Conservation (phyloP, 2,113 vertebrate species). For the Pelobates fuscus region DNA sequence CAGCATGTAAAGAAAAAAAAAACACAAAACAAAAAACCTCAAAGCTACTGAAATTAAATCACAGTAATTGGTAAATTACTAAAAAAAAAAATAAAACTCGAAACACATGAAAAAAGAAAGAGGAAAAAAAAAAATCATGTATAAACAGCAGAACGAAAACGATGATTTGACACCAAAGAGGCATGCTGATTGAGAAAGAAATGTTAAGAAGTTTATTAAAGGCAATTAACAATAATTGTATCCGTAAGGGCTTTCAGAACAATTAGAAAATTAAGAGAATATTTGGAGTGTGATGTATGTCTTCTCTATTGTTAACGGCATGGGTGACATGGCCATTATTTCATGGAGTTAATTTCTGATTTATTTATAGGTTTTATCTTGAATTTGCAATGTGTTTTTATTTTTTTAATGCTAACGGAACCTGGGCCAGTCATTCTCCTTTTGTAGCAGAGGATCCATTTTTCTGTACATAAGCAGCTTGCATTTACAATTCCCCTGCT, state of each 20-base stretch:
- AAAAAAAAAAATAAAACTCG: conserved; percentile 40
- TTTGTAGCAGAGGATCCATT: conserved; percentile 72
- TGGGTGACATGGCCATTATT: not conserved
- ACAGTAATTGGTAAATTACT: conserved; percentile 36
- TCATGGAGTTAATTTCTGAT: not conserved
- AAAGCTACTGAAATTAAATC: conserved; percentile 23
- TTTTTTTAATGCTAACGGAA: conserved; percentile 55
- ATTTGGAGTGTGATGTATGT: not conserved
- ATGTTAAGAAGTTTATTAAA: conserved; percentile 53
- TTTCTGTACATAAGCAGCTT: conserved; percentile 78
- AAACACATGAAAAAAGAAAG: conserved; percentile 28
- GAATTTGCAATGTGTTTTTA: conserved; percentile 50
- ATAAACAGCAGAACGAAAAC: conserved; percentile 5
- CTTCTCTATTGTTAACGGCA: not conserved
- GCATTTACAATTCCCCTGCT: conserved; percentile 76
- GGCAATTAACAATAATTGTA: conserved; percentile 55
- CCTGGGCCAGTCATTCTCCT: conserved; percentile 58
- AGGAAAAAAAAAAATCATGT: conserved; percentile 29
- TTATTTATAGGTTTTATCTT: conserved; percentile 5
- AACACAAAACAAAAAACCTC: conserved; percentile 36
- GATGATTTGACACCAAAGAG: conserved; percentile 14
- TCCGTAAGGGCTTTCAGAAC: conserved; percentile 53
- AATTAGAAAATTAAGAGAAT: conserved; percentile 45
- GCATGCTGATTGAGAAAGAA: conserved; percentile 54
- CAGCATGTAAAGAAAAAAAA: conserved; percentile 25